phyloP scores from a whole-genome alignment of 2,888 invertebrate genomes.

The Sphecodes monilicornis region DNA sequence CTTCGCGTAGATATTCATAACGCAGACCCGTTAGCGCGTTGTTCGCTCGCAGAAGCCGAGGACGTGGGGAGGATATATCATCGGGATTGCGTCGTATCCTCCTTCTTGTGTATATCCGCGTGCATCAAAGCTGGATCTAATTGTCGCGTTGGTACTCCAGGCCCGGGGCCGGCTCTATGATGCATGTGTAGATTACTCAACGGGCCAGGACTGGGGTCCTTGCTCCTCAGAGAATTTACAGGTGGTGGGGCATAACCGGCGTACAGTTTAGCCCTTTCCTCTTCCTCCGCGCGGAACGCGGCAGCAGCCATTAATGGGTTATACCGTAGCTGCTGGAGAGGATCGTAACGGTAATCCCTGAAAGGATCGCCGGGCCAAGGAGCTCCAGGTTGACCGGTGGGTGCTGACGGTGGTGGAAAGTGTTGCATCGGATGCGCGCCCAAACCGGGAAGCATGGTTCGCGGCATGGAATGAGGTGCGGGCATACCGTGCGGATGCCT shows the following conservation, averaged over 20 bases:
- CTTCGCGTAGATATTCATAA: slow-evolving; percentile 54
- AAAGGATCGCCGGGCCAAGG: slow-evolving; percentile 89
- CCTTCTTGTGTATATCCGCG: slow-evolving; percentile 86
- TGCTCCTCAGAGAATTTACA: slow-evolving; percentile 85
- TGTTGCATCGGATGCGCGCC: slow-evolving; percentile 85
- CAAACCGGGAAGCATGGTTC: slow-evolving; percentile 86
- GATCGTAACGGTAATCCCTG: slow-evolving; percentile 89
- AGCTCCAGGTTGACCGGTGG: slow-evolving; percentile 86
- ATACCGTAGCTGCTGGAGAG: slow-evolving; percentile 88
- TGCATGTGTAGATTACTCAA: slow-evolving; percentile 86
- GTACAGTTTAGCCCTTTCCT: slow-evolving; percentile 92
- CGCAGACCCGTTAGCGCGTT: slow-evolving; percentile 64
- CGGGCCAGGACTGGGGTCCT: slow-evolving; percentile 85
- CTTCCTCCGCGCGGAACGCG: slow-evolving; percentile 89
- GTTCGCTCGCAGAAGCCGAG: slow-evolving; percentile 67
- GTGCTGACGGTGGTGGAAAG: slow-evolving; percentile 84
- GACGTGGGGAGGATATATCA: slow-evolving; percentile 81
- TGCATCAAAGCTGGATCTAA: slow-evolving; percentile 79
- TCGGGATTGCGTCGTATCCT: slow-evolving; percentile 86
- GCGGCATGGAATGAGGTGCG: slow-evolving; percentile 85
- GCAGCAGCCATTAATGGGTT: slow-evolving; percentile 93
- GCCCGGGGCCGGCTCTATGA: slow-evolving; percentile 85
- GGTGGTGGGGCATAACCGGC: slow-evolving; percentile 88
- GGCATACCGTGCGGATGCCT: slow-evolving; percentile 85
- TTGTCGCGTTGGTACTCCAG: slow-evolving; percentile 83